Percentiles rank a stretch among this genome's conserved stretches.
phyloP scores from a whole-genome alignment of 2,797 vertebrate genomes.

The Heterohyrax brucei region DNA sequence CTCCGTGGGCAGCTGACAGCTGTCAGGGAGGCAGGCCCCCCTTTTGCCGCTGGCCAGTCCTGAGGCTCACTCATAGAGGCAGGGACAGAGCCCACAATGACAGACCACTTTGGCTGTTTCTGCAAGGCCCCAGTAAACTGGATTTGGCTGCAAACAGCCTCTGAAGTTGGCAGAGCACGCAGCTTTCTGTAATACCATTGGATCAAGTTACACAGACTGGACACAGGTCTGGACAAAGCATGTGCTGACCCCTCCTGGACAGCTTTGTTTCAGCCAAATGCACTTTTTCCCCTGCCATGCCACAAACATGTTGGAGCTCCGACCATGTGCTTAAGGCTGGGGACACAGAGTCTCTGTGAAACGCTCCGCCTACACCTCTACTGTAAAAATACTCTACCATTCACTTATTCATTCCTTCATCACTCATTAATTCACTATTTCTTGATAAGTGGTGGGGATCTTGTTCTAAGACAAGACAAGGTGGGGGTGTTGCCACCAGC shows the following conservation, averaged over 20 bases:
- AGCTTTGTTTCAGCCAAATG: constrained; percentile 1
- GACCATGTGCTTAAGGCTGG: background rate
- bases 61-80: constrained; percentile 73
- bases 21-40: constrained; percentile 68
- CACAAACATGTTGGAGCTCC: background rate
- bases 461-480: too few species aligned
- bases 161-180: constrained; percentile 27
- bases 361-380: background rate
- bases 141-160: constrained; percentile 57
- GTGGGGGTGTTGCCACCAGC: too few species aligned
- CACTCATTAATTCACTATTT: constrained; percentile 6
- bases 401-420: background rate
- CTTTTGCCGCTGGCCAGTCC: constrained; percentile 59
- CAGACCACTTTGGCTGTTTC: constrained; percentile 61
- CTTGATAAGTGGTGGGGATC: background rate
- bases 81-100: constrained; percentile 70
- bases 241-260: background rate
- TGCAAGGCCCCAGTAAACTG: constrained; percentile 46
- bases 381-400: background rate
- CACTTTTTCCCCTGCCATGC: background rate
- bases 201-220: background rate
- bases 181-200: background rate
- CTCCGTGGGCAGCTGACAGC: constrained; percentile 74
- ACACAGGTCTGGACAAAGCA: background rate
- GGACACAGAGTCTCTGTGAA: background rate